Evolutionary conservation across 2,888 invertebrate species (phyloP).

Genomic region (Amphipoea lucens): DNA sequence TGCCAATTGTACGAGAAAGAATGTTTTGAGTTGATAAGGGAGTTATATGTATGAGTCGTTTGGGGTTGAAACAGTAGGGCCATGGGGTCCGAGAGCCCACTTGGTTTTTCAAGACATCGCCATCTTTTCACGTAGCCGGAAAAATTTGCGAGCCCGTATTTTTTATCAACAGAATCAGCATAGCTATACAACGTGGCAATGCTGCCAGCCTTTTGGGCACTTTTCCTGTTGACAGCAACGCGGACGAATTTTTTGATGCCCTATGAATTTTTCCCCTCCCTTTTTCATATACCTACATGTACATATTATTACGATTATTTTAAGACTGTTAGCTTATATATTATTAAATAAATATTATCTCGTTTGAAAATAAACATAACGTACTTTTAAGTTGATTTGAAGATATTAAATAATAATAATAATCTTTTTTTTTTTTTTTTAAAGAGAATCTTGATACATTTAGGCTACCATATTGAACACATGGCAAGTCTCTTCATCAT

Average conservation of each 20-base stretch:
- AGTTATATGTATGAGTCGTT: neutral
- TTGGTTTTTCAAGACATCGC: neutral
- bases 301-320: neutral
- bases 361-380: neutral
- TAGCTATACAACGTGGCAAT: too few relatives aligned
- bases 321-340: neutral
- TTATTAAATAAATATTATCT: neutral
- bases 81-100: neutral
- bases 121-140: neutral
- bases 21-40: neutral
- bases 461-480: conserved; percentile 49
- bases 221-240: too few relatives aligned
- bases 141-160: too few relatives aligned
- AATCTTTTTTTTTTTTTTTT: too few relatives aligned
- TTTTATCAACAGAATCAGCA: neutral
- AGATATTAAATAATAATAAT: neutral
- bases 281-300: neutral
- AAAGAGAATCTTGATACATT: conserved; percentile 8
- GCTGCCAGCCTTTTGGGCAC: neutral
- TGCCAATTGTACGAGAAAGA: neutral
- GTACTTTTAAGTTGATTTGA: neutral
- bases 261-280: neutral
- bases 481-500: conserved; percentile 32
- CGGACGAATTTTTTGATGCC: too few relatives aligned
- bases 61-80: too few relatives aligned